Evolutionary conservation across 2,888 invertebrate species (phyloP), one percentile per base, ranked within the genome.

Genomic region (Cistogaster globosa): DNA sequence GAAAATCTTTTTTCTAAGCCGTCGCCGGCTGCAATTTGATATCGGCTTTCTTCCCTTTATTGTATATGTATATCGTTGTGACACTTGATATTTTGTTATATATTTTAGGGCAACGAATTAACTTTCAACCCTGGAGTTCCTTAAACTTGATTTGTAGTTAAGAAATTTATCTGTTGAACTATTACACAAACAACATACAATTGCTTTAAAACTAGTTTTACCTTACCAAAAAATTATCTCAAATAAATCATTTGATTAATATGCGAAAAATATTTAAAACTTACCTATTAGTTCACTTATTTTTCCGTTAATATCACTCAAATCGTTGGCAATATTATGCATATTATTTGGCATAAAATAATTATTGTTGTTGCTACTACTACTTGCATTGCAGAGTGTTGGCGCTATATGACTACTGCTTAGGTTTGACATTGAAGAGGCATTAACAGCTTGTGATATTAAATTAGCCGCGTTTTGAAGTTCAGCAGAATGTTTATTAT

Each of bases 271-370:
- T 7, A 32, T 32, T 32, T 32, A 32, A 58, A 20, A 75, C 87
- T 69, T 84, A 92, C 92, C 92, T 82, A 92, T 84, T n/a, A 93
- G 82, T 87, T 92, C 90, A 74, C 89, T 90, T 71, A 93, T 89
- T 88, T 91, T 92, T 51, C 89, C 84, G 77, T 89, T 90, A 3
- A 91, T 87, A 55, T 90, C 91, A 67, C 72, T 87, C 72, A 87
- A 85, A 36, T 89, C 89, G 5, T 79, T 76, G 20, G 53, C 77
- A 18, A 75, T 36, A 62, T 77, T 80, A 62, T 51, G 77, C 48
- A 51, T 60, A 71, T 75, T 62, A 77, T 79, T 82, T 42, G 69
- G 55, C 20, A 62, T 60, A 26, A 55, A 81, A 81, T 87, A 87
- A 55, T 86, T 86, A 71, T 36, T 72, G 38, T 74, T 86, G 62